Evolutionary conservation across 2,888 invertebrate species (phyloP).

Genomic region (Brachynemurus nebulosus): DNA sequence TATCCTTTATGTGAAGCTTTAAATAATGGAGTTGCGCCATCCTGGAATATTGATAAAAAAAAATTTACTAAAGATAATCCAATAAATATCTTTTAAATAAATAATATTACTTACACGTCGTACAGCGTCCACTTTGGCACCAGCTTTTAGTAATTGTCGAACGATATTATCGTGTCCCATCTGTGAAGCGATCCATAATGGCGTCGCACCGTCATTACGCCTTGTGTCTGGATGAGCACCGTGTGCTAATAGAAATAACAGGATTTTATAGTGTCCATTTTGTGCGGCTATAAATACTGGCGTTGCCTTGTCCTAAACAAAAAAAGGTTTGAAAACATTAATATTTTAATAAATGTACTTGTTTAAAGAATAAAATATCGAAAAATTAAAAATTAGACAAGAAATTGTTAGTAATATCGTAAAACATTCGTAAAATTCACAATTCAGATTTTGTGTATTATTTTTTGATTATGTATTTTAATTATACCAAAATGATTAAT

Average conservation of each 20-base stretch:
- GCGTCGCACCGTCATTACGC: constrained; percentile 73
- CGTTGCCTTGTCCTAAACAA: constrained; percentile 70
- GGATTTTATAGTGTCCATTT: constrained; percentile 77
- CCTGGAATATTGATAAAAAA: constrained; percentile 43
- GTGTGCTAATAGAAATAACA: constrained; percentile 53
- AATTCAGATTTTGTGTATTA: too few species aligned
- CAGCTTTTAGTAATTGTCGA: constrained; percentile 58
- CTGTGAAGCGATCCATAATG: constrained; percentile 91
- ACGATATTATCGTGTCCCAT: constrained; percentile 83
- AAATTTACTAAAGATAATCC: constrained; percentile 1
- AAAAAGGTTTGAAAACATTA: constrained; percentile 2
- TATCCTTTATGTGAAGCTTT: constrained; percentile 94
- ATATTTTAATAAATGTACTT: not conserved
- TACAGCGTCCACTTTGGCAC: constrained; percentile 65
- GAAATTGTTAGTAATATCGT: too few species aligned
- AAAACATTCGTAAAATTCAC: too few species aligned
- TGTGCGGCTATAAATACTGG: constrained; percentile 88
- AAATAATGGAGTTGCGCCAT: constrained; percentile 87
- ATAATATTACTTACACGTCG: constrained; percentile 44
- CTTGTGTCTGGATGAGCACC: constrained; percentile 62
- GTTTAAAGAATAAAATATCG: too few species aligned
- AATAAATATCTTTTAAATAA: too few species aligned
- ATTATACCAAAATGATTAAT: too few species aligned
- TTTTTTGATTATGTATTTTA: too few species aligned
- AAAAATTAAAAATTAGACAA: too few species aligned